Percentiles rank a stretch among this genome's conserved stretches.
These are phyloP conservation scores for Sebastolobus altivelis DNA, from an alignment of 2,797 vertebrate genomes.

Conservation along the genomic window DNA sequence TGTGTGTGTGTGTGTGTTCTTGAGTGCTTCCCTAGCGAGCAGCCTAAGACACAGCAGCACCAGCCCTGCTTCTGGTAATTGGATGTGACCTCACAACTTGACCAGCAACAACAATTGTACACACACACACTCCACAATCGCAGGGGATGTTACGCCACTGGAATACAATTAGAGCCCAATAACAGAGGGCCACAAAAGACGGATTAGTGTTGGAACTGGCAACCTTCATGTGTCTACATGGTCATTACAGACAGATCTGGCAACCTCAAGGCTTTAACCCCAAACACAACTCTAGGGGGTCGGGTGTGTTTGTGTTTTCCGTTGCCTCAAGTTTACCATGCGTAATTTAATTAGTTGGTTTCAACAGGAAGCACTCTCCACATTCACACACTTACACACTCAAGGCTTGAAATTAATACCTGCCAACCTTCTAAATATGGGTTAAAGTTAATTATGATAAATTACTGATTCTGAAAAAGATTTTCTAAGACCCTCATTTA, in stretches of 20 bases:
- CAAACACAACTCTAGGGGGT: constrained; percentile 7
- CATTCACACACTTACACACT: not conserved
- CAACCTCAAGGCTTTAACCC: constrained; percentile 51
- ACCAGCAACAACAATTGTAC: constrained; percentile 55
- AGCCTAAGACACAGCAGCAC: constrained; percentile 39
- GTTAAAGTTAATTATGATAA: not conserved
- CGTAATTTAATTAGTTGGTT: constrained; percentile 31
- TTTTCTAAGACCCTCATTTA: not conserved
- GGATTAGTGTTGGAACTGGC: constrained; percentile 75
- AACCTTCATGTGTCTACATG: constrained; percentile 68
- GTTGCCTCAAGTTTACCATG: constrained; percentile 1
- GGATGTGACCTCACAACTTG: constrained; percentile 75
- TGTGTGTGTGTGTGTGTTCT: constrained; percentile 15
- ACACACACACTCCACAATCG: constrained; percentile 37
- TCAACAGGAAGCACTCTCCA: not conserved
- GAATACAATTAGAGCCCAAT: constrained; percentile 69
- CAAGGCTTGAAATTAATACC: not conserved
- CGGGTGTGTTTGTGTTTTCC: not conserved
- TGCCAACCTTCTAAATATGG: not conserved
- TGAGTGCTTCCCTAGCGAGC: constrained; percentile 24
- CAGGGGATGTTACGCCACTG: constrained; percentile 58
- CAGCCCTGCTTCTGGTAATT: constrained; percentile 64
- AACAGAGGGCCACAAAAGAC: constrained; percentile 55
- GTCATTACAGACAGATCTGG: constrained; percentile 61
- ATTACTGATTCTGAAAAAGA: no score